phyloP scores from a whole-genome alignment of 2,113 vertebrate species.

The Chinchilla lanigera region DNA sequence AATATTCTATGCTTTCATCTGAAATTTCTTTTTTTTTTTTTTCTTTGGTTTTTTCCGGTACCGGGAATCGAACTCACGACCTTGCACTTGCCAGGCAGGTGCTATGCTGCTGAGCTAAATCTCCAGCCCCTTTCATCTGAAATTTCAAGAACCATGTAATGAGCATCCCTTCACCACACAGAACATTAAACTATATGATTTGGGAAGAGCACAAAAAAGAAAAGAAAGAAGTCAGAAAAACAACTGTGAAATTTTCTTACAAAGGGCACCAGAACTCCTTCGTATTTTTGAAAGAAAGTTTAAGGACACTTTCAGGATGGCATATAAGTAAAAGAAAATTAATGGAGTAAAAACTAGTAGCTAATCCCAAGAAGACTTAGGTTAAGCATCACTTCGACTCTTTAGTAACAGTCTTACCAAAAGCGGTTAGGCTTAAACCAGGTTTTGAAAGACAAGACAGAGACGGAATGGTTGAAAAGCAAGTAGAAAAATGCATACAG shows the following conservation, averaged over 20 bases:
- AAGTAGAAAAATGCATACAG: not conserved
- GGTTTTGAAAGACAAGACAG: constrained; percentile 55
- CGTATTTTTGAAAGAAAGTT: not conserved
- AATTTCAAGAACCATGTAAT: not conserved
- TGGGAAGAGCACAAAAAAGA: not conserved
- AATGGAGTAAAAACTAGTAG: constrained; percentile 53
- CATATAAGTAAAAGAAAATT: constrained; percentile 66
- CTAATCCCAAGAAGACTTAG: constrained; percentile 51
- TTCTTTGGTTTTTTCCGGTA: too few species aligned
- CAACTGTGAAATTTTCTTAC: constrained; percentile 46
- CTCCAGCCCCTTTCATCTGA: constrained; percentile 33
- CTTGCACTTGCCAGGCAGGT: too few species aligned
- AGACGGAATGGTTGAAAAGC: not conserved
- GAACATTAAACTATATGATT: not conserved
- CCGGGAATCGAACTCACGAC: too few species aligned
- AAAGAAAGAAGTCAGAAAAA: constrained; percentile 41
- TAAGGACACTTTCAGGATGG: constrained; percentile 61
- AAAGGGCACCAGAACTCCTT: constrained; percentile 43
- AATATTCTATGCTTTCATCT: constrained; percentile 14
- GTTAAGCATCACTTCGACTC: constrained; percentile 62
- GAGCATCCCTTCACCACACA: not conserved
- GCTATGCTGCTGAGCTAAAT: too few species aligned
- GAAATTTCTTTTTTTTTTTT: too few species aligned
- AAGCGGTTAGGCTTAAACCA: constrained; percentile 42
- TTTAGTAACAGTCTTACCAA: not conserved